phyloP scores from a whole-genome alignment of 2,888 invertebrate species.

The Plagodis pulveraria region DNA sequence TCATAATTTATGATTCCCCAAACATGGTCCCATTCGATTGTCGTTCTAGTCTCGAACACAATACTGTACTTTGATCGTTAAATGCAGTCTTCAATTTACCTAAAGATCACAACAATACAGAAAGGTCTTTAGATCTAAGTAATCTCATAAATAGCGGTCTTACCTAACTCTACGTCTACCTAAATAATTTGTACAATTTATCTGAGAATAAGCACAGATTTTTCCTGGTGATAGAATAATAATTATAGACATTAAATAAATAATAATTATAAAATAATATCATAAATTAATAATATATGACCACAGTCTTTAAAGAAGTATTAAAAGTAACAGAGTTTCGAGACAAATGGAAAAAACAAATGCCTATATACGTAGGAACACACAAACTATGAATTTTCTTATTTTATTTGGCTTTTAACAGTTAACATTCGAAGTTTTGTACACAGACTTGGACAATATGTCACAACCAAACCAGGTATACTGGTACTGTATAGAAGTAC shows the following conservation, averaged over 20 bases:
- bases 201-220: slow-evolving; percentile 67
- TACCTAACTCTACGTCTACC: slow-evolving; percentile 66
- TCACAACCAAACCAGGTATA: slow-evolving; percentile 21
- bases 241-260: slow-evolving; percentile 78
- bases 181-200: slow-evolving; percentile 83
- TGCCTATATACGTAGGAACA: slow-evolving; percentile 79
- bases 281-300: slow-evolving; percentile 78
- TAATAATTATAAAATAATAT: slow-evolving; percentile 66
- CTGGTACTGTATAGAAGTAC: slow-evolving; percentile 46
- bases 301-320: slow-evolving; percentile 78
- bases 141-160: slow-evolving; percentile 83
- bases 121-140: slow-evolving; percentile 73
- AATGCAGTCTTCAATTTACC: slow-evolving; percentile 79
- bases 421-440: slow-evolving; percentile 49
- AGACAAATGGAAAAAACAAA: slow-evolving; percentile 56
- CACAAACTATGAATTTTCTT: slow-evolving; percentile 58
- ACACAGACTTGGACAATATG: slow-evolving; percentile 37
- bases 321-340: slow-evolving; percentile 63
- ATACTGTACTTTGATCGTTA: slow-evolving; percentile 68
- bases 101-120: slow-evolving; percentile 79
- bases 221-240: slow-evolving; percentile 64
- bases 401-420: slow-evolving; percentile 67
- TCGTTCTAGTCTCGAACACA: slow-evolving; percentile 42
- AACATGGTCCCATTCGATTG: slow-evolving; percentile 15
- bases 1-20: not conserved